Percentiles rank a stretch among this genome's conserved stretches.
These are phyloP conservation scores for Agrotis puta DNA, from an alignment of 2,888 invertebrate genomes.

Conservation along the genomic window DNA sequence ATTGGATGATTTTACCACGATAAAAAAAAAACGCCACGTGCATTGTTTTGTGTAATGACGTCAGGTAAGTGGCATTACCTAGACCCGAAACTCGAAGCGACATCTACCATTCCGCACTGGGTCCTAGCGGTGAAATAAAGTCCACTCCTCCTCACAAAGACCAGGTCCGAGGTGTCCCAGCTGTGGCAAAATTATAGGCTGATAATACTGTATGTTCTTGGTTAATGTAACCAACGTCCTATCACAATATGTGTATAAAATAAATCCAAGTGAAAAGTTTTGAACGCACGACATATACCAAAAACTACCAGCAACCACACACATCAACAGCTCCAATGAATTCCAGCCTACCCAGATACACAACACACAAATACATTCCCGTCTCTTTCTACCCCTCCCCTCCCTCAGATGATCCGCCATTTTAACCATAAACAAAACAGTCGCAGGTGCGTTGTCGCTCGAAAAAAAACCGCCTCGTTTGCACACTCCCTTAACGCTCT, in stretches of 20 bases:
- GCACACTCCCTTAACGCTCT: conserved; percentile 45
- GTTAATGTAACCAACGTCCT: neutral
- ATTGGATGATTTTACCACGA: no score
- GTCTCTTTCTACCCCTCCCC: no score
- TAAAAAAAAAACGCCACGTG: no score
- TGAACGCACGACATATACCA: neutral
- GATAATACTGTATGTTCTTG: neutral
- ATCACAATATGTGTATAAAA: no score
- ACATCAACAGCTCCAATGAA: conserved; percentile 27
- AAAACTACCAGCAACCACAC: conserved; percentile 5
- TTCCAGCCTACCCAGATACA: conserved; percentile 12
- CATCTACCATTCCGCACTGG: no score
- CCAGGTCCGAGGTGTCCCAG: no score
- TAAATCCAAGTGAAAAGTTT: neutral
- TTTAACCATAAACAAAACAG: conserved; percentile 55
- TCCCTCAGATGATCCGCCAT: conserved; percentile 41
- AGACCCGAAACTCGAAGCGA: no score
- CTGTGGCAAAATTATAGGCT: no score
- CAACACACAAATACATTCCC: conserved; percentile 22
- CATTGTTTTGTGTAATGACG: no score
- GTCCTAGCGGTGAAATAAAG: no score
- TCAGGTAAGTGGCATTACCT: no score
- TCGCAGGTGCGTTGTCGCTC: conserved; percentile 58
- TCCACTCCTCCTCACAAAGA: no score
- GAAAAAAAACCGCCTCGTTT: conserved; percentile 48